A percentile compares a stretch with the other conserved stretches of the same genome.
These are phyloP conservation scores for Diachasma alloeum DNA, from an alignment of 1,140 invertebrate species.

Conservation along the genomic window DNA sequence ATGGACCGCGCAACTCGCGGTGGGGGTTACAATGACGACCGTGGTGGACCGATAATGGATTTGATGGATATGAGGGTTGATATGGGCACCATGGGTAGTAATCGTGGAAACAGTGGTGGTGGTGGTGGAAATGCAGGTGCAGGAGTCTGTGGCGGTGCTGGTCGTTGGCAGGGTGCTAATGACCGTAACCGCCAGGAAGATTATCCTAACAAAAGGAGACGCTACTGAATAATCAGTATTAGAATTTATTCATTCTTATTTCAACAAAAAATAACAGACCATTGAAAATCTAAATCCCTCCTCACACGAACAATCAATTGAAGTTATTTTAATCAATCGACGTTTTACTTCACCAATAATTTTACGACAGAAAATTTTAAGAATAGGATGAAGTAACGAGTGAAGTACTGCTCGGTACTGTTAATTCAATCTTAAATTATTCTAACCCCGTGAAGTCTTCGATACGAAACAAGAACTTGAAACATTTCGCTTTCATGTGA, in stretches of 20 bases:
- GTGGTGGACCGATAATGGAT: constrained; percentile 63
- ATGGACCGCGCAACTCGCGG: constrained; percentile 58
- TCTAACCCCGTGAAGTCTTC: too few species aligned
- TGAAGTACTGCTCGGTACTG: too few species aligned
- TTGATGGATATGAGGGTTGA: constrained; percentile 66
- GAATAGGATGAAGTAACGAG: too few species aligned
- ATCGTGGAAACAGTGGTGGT: constrained; percentile 34
- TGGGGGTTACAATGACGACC: constrained; percentile 63
- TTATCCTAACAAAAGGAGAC: constrained; percentile 65
- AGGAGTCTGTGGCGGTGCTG: constrained; percentile 42
- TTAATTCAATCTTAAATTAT: too few species aligned
- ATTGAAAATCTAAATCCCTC: too few species aligned
- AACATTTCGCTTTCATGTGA: neutral
- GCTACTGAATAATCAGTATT: constrained; percentile 50
- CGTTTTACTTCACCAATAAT: too few species aligned
- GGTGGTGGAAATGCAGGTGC: constrained; percentile 18
- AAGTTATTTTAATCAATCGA: neutral
- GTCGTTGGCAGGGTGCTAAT: constrained; percentile 41
- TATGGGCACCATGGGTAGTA: constrained; percentile 52
- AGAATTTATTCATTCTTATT: neutral
- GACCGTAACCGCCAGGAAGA: constrained; percentile 62
- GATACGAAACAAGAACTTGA: neutral
- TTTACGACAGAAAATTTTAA: too few species aligned
- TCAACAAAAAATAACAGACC: too few species aligned
- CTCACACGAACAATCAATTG: constrained; percentile 19